Base-by-base conservation (phyloP, 1,140 invertebrate species). In the Diabrotica virgifera region DNA sequence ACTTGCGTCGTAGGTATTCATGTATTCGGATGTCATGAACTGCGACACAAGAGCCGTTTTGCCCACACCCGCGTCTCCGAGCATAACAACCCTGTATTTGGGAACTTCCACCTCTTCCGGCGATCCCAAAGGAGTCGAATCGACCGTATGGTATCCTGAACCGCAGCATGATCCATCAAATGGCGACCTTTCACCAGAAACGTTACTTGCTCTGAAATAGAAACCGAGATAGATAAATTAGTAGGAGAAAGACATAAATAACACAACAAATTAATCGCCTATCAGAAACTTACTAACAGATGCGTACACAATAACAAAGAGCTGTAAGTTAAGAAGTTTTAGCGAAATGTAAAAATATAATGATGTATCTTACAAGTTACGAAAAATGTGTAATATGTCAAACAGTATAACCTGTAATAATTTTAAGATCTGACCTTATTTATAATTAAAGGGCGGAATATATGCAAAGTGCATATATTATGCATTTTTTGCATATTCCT, bases 21-120 rank as follows among this genome's bases (percentile, higher is more conserved):
- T 93, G 75, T 95, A 95, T 71, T 96, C 94, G 58, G 92, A 95
- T 6, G 93, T 95, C 90, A 95, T 94, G 75, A 96, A 96, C 78
- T 96, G 94, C 0, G 90, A 91, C 0, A 93, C 90, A 5, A 96
- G 81, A 0, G 93, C 90, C 0, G 92, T 93, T 80, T 96, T 96
- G 1, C 94, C 94, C 36, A 95, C 93, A 1, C 92, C 93, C 0
- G 89, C 85, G 69, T 92, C 91, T 0, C 94, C 93, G 24, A 76
- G 53, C 68, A 96, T 82, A 0, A 94, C 90, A 6, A 96, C 91
- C 10, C 90, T 83, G 78, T 92, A 90, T 75, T 90, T 90, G 13
- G 85, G 82, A 68, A 86, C 80, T 67, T 83, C 83, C 7, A 84
- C 81, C 5, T 82, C 82, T 59, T 85, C 84, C 53, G 84, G 84